Conservation (phyloP, 1,140 invertebrate species). For the Drosophila truncata region DNA sequence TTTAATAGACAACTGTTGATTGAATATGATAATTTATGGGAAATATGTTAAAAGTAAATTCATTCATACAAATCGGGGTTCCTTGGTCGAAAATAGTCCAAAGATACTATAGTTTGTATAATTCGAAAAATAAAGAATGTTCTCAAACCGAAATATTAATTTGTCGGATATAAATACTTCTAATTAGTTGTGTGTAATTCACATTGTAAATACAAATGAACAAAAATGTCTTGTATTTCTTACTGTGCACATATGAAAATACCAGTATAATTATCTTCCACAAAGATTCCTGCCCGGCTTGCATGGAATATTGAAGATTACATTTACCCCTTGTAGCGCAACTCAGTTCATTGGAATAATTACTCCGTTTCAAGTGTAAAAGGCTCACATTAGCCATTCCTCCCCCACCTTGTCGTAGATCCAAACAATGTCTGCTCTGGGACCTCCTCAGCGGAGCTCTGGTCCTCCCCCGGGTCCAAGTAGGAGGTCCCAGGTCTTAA, state of each 20-base stretch:
- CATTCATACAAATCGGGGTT: too few species aligned
- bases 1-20: too few species aligned
- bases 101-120: too few species aligned
- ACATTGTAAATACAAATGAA: too few species aligned
- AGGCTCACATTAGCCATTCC: constrained; percentile 19
- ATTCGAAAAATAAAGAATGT: too few species aligned
- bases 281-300: background rate
- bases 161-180: background rate
- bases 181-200: background rate
- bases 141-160: too few species aligned
- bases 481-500: constrained; percentile 58
- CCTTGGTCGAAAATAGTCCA: too few species aligned
- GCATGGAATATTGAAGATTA: background rate
- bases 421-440: constrained; percentile 23
- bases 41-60: too few species aligned
- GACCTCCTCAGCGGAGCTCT: constrained; percentile 28
- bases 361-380: constrained; percentile 21
- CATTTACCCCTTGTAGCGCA: background rate
- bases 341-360: constrained; percentile 27
- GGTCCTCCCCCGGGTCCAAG: constrained; percentile 58
- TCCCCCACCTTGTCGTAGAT: background rate
- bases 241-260: background rate
- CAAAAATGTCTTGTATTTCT: background rate
- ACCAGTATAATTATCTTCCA: background rate
- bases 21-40: too few species aligned